These are phyloP conservation scores for Sarotherodon lohbergeri DNA, from an alignment of 2,113 vertebrate species.

Conservation along the genomic window DNA sequence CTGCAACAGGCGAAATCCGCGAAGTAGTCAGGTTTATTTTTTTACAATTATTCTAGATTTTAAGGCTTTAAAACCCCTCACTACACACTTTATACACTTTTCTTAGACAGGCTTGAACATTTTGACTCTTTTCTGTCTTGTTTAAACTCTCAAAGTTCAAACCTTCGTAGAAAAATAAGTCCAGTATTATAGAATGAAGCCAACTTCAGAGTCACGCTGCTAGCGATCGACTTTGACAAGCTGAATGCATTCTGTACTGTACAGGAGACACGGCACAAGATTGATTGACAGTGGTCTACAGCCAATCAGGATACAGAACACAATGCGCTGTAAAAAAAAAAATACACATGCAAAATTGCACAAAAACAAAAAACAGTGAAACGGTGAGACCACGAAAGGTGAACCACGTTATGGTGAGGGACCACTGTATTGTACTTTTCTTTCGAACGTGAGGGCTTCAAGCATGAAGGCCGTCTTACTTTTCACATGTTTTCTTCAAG, in stretches of 20 bases:
- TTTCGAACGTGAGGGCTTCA: background rate
- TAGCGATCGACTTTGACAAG: no score
- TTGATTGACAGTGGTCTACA: no score
- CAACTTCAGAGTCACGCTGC: background rate
- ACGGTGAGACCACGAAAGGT: no score
- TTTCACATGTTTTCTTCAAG: background rate
- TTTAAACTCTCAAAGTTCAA: background rate
- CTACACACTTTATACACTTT: background rate
- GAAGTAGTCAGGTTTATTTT: background rate
- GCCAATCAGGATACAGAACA: no score
- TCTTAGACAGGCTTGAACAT: background rate
- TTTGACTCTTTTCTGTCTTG: background rate
- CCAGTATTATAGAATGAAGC: accelerated
- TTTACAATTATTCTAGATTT: background rate
- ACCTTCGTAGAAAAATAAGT: accelerated
- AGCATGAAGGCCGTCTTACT: background rate
- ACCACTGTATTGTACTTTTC: background rate
- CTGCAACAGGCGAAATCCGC: accelerated
- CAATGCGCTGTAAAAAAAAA: no score
- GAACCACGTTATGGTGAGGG: no score
- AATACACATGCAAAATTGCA: no score
- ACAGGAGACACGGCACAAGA: no score
- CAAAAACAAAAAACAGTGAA: no score
- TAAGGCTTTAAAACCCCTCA: background rate
- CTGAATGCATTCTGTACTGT: no score